Conservation (phyloP, 2,888 invertebrate species). For the Ormyrus labotus region DNA sequence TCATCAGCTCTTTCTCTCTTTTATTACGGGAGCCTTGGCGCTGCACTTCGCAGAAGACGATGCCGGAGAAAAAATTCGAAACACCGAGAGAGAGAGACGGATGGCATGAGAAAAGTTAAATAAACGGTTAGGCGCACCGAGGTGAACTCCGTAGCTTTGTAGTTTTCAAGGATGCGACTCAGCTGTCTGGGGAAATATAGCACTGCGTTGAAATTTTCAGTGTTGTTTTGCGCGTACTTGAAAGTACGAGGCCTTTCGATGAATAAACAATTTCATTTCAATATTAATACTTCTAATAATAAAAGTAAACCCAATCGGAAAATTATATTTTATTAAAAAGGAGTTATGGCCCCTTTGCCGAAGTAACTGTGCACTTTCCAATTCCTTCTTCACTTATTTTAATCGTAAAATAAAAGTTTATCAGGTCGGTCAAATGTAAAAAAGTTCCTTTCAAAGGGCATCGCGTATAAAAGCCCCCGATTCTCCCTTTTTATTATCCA, state of each 20-base stretch:
- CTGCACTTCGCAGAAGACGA: conserved; percentile 36
- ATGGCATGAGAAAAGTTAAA: conserved; percentile 34
- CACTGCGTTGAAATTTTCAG: neutral
- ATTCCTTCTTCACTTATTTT: too few relatives aligned
- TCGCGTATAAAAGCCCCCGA: conserved; percentile 34
- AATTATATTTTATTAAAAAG: too few relatives aligned
- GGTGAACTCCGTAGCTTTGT: neutral
- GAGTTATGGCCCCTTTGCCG: too few relatives aligned
- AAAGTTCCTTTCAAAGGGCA: conserved; percentile 18
- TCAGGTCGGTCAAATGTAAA: conserved; percentile 30
- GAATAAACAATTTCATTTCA: neutral
- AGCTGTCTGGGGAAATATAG: neutral
- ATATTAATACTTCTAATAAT: too few relatives aligned
- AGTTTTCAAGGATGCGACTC: conserved; percentile 7
- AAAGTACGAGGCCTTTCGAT: neutral
- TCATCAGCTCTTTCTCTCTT: conserved; percentile 49
- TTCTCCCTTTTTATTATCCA: conserved; percentile 33
- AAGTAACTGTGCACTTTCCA: too few relatives aligned
- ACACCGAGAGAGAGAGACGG: conserved; percentile 6
- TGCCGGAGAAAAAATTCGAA: conserved; percentile 11
- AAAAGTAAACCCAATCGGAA: too few relatives aligned
- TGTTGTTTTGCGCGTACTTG: neutral
- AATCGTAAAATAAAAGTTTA: conserved; percentile 26
- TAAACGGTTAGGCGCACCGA: conserved; percentile 20
- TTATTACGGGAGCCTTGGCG: conserved; percentile 32